phyloP scores from a whole-genome alignment of 2,888 invertebrate genomes.

The Euzophera pinguis region DNA sequence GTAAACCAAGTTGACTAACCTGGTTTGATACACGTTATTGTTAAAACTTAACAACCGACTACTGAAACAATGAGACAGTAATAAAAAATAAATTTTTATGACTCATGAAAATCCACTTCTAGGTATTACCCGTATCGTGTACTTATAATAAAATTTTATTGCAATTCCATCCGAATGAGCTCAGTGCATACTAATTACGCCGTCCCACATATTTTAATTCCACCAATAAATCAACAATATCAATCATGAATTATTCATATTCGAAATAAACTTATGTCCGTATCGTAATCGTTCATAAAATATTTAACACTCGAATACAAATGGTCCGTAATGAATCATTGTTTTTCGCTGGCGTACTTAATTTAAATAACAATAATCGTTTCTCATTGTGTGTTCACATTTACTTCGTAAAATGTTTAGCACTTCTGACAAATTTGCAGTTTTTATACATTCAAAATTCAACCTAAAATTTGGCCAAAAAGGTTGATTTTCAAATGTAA shows the following conservation, averaged over 20 bases:
- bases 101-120: neutral
- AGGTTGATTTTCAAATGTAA: constrained; percentile 26
- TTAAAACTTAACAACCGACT: too few species aligned
- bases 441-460: constrained; percentile 18
- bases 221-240: constrained; percentile 5
- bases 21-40: too few species aligned
- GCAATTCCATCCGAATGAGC: neutral
- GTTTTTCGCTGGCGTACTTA: constrained; percentile 12
- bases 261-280: neutral
- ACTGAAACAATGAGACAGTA: neutral
- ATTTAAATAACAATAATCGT: constrained; percentile 27
- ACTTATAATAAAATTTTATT: neutral
- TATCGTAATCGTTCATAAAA: neutral
- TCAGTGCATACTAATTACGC: neutral
- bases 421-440: constrained; percentile 39
- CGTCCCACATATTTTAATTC: constrained; percentile 4
- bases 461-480: constrained; percentile 19
- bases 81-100: neutral
- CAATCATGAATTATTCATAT: constrained; percentile 5
- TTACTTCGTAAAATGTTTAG: constrained; percentile 54
- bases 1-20: too few species aligned
- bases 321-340: constrained; percentile 12
- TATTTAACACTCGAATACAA: constrained; percentile 16
- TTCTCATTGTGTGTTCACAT: constrained; percentile 32
- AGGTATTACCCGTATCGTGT: neutral